Percentiles rank a stretch among this genome's conserved stretches.
Evolutionary conservation across 2,113 vertebrate genomes (phyloP).

Genomic region (Corythaeola cristata): DNA sequence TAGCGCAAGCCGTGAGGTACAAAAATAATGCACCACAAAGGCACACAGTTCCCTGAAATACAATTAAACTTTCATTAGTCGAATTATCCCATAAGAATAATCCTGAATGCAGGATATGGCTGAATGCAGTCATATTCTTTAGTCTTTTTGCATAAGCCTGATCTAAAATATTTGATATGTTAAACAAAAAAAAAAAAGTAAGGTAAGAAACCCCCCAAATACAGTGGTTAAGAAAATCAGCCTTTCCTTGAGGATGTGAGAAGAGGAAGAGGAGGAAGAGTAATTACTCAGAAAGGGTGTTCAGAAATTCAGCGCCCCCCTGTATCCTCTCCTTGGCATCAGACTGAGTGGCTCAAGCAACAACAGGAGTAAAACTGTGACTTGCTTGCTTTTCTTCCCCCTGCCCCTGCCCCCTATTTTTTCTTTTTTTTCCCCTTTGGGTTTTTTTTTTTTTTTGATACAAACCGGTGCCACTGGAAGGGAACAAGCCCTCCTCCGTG

Average conservation of each 20-base stretch:
- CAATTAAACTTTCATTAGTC: background rate
- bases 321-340: background rate
- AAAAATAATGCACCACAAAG: slow-evolving; percentile 3
- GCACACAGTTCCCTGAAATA: background rate
- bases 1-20: background rate
- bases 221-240: background rate
- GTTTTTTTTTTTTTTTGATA: background rate
- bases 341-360: background rate
- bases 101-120: no score
- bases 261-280: background rate
- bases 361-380: background rate
- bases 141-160: background rate
- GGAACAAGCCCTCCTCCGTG: fast-evolving
- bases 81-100: background rate
- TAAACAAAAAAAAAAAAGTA: background rate
- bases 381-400: background rate
- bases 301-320: background rate
- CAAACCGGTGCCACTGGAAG: background rate
- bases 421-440: background rate
- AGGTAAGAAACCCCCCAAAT: background rate
- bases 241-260: background rate
- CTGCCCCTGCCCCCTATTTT: no score
- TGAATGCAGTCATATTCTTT: background rate
- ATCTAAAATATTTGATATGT: background rate
- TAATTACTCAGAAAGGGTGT: background rate